Conservation (phyloP, 2,888 invertebrate species). For the Archips crataeganus region DNA sequence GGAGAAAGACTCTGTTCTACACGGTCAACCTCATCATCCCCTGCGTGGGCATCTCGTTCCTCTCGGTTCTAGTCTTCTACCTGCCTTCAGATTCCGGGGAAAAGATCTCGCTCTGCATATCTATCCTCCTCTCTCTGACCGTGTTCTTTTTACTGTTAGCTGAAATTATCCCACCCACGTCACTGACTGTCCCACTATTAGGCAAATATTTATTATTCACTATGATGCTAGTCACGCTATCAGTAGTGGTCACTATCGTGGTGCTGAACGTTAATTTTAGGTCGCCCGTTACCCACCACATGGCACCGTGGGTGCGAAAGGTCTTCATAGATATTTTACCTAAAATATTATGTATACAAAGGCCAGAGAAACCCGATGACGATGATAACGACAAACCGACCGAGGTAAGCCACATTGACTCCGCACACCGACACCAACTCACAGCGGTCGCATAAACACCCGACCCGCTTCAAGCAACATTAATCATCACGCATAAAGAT, state of each 20-base stretch:
- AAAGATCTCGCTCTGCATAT: conserved; percentile 98
- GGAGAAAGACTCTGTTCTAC: conserved; percentile 98
- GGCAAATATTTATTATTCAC: conserved; percentile 97
- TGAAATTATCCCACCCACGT: conserved; percentile 98
- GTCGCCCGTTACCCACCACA: conserved; percentile 96
- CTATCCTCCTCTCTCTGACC: conserved; percentile 95
- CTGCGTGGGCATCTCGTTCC: conserved; percentile 98
- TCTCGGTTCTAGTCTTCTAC: conserved; percentile 98
- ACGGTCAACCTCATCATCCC: conserved; percentile 99
- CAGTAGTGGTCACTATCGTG: conserved; percentile 96
- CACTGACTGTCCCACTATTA: conserved; percentile 95
- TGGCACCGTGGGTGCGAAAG: conserved; percentile 96
- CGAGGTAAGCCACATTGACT: conserved; percentile 72
- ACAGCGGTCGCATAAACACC: conserved; percentile 39
- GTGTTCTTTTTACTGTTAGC: conserved; percentile 97
- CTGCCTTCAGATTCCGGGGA: conserved; percentile 99
- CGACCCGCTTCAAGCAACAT: conserved; percentile 50
- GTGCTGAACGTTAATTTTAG: conserved; percentile 97
- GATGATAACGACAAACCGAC: conserved; percentile 82
- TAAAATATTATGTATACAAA: conserved; percentile 94
- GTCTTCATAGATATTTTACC: conserved; percentile 95
- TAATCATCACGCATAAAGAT: conserved; percentile 56
- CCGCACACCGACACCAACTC: background rate
- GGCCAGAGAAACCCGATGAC: conserved; percentile 92
- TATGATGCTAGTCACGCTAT: conserved; percentile 97